phyloP scores from a whole-genome alignment of 2,888 invertebrate genomes.

The Ornithoptera alexandrae region DNA sequence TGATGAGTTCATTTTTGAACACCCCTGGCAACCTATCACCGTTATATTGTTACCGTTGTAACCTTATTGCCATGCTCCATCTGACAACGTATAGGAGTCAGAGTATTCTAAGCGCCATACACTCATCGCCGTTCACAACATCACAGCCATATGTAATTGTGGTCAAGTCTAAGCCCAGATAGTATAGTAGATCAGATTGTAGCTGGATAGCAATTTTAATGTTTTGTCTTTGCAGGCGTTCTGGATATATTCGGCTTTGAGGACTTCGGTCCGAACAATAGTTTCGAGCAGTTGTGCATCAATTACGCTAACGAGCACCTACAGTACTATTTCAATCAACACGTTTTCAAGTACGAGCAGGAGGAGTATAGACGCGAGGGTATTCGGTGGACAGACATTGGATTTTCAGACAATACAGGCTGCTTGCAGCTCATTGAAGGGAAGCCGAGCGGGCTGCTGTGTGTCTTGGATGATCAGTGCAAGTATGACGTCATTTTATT shows the following conservation, averaged over 20 bases:
- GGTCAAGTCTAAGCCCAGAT: no score
- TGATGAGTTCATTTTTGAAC: no score
- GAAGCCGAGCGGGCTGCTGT: conserved; percentile 92
- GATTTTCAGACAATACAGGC: conserved; percentile 96
- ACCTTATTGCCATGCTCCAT: no score
- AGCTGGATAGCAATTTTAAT: not conserved
- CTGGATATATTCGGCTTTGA: conserved; percentile 98
- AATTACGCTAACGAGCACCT: conserved; percentile 99
- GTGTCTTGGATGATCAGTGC: conserved; percentile 97
- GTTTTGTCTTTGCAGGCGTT: conserved; percentile 80
- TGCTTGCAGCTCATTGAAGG: conserved; percentile 96
- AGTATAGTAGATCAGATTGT: no score
- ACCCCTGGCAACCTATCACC: no score
- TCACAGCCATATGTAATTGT: no score
- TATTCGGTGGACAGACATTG: conserved; percentile 97
- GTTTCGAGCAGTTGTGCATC: conserved; percentile 98
- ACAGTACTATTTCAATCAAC: conserved; percentile 98
- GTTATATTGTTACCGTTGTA: no score
- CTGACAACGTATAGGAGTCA: no score
- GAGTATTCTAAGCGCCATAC: no score
- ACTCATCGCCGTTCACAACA: no score
- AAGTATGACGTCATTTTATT: conserved; percentile 82
- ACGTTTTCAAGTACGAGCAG: conserved; percentile 98
- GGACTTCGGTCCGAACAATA: conserved; percentile 93
- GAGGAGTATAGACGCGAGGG: conserved; percentile 96